A percentile compares a stretch with the other conserved stretches of the same genome.
These are phyloP conservation scores for Podabrus alpinus DNA, from an alignment of 2,888 invertebrate genomes.

Conservation along the genomic window DNA sequence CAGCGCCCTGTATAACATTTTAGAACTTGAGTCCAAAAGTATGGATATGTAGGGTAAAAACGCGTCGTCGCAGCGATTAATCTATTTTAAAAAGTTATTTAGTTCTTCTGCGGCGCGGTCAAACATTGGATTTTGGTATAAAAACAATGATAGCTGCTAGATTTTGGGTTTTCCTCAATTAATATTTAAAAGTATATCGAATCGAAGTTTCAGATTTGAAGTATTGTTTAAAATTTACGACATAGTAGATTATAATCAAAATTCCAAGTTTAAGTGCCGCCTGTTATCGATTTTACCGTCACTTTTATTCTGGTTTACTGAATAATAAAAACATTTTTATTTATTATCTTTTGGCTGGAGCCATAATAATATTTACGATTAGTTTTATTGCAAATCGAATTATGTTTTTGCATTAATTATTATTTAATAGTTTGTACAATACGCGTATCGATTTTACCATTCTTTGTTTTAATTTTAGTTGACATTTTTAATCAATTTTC, in stretches of 20 bases:
- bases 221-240: not conserved
- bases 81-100: not conserved
- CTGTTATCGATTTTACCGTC: not conserved
- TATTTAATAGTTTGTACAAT: not conserved
- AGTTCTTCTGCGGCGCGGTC: too few species aligned
- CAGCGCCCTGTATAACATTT: not conserved
- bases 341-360: not conserved
- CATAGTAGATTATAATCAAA: not conserved
- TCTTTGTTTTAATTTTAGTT: not conserved
- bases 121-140: not conserved
- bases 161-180: not conserved
- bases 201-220: not conserved
- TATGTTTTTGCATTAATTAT: not conserved
- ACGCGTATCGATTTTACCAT: not conserved
- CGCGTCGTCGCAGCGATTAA: too few species aligned
- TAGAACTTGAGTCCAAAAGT: too few species aligned
- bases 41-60: too few species aligned
- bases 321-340: not conserved
- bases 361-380: not conserved
- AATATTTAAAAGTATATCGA: not conserved
- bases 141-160: too few species aligned
- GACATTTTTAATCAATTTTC: not conserved
- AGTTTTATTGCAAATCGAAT: not conserved
- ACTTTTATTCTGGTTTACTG: not conserved
- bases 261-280: not conserved